These are phyloP conservation scores for Ophion slaviceki DNA, from an alignment of 2,888 invertebrate genomes.

Conservation along the genomic window DNA sequence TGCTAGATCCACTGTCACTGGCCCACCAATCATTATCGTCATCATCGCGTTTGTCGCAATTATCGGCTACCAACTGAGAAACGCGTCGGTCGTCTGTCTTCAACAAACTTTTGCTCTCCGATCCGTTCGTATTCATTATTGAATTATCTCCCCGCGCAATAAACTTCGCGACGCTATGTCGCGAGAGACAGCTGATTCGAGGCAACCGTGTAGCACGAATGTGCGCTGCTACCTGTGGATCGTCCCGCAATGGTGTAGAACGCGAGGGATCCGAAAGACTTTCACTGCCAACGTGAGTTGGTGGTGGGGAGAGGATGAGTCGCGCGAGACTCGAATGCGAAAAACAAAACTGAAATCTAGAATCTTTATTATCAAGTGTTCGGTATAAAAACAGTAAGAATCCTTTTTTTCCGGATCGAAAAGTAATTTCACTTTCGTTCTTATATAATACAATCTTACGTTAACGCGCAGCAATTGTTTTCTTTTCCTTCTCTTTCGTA, in stretches of 20 bases:
- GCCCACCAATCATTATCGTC: slow-evolving; percentile 81
- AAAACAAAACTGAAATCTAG: slow-evolving; percentile 17
- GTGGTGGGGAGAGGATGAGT: background rate
- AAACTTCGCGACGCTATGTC: background rate
- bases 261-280: slow-evolving; percentile 55
- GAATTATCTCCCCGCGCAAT: background rate
- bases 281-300: slow-evolving; percentile 42
- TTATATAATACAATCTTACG: slow-evolving; percentile 52
- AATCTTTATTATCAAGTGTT: slow-evolving; percentile 60
- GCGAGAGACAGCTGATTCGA: slow-evolving; percentile 29
- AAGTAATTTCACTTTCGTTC: slow-evolving; percentile 40
- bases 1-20: slow-evolving; percentile 81
- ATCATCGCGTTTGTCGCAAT: slow-evolving; percentile 71
- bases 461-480: slow-evolving; percentile 20
- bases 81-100: slow-evolving; percentile 67
- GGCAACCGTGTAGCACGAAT: background rate
- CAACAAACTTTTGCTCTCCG: slow-evolving; percentile 67
- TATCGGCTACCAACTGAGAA: slow-evolving; percentile 56
- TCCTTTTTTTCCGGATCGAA: slow-evolving; percentile 10
- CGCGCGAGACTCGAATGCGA: background rate
- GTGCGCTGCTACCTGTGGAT: slow-evolving; percentile 50
- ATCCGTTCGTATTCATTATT: slow-evolving; percentile 65
- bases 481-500: slow-evolving; percentile 2
- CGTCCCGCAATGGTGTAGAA: slow-evolving; percentile 66
- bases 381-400: slow-evolving; percentile 40